Percentiles rank a stretch among this genome's conserved stretches.
These are phyloP conservation scores for Podarcis raffonei DNA, from an alignment of 2,113 vertebrate species.

Conservation along the genomic window DNA sequence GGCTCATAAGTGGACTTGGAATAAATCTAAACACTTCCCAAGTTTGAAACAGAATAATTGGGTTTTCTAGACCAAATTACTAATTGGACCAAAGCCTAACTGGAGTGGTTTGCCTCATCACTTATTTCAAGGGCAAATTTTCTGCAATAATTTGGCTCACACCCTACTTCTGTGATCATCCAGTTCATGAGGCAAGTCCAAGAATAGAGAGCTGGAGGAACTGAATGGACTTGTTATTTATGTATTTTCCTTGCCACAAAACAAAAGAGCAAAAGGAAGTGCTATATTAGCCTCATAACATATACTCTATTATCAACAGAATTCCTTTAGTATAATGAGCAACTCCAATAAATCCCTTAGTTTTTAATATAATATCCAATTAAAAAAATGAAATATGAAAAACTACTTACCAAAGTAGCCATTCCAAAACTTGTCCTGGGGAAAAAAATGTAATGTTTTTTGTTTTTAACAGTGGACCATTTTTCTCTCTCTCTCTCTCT, in stretches of 20 bases:
- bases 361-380: neutral
- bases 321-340: neutral
- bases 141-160: neutral
- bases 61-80: no score
- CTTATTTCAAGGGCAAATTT: neutral
- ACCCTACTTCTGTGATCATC: no score
- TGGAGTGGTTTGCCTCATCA: neutral
- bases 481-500: no score
- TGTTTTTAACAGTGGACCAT: neutral
- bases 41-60: neutral
- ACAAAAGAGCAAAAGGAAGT: no score
- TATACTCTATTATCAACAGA: no score
- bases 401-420: constrained; percentile 69
- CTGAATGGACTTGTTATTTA: no score
- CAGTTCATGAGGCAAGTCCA: no score
- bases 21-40: neutral
- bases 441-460: neutral
- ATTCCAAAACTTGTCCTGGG: constrained; percentile 69
- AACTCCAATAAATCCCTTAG: constrained; percentile 5
- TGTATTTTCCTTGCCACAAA: no score
- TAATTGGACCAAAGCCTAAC: neutral
- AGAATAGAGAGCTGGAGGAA: no score
- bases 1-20: neutral
- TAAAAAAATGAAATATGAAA: neutral
- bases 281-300: no score